Evolutionary conservation across 37 sponge, comb jelly and placozoan genomes (phyloP), one percentile per base, ranked within the genome.

Genomic region (Beroe forskalii): DNA sequence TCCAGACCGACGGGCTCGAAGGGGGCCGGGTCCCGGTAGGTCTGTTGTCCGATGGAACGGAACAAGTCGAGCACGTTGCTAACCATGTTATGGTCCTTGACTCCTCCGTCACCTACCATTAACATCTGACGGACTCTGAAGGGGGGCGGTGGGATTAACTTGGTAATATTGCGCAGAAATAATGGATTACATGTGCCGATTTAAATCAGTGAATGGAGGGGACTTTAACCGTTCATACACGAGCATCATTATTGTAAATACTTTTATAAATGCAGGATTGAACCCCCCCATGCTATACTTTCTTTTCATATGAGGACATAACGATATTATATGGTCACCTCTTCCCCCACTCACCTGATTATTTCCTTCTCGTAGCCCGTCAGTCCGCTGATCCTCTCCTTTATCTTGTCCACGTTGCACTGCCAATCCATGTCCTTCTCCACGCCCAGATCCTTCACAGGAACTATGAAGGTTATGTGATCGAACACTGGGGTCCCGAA

Each of bases 11-110:
- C 72, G 6, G 72, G 72, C 39, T 69, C 72, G 72, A 69, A 69
- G 36, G 72, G 72, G 35, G 72, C 72, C 9, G 72, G 72, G 39
- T 69, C 72, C 72, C 72, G 72, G 72, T 69, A 69, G 37, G 72
- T 69, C 17, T 69, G 72, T 12, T 69, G 72, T 36, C 72, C 72
- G 4, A 69, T 69, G 19, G 72, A 69, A 2, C 72, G 72, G 38
- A 69, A 69, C 72, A 69, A 37, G 32, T 69, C 72, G 37, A 69
- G 72, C 3, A 69, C 72, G 1, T 27, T 69, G 39, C 72, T 69
- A 9, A 69, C 72, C 72, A 69, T 69, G 72, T 69, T 69, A 37
- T 69, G 72, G 17, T 69, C 72, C 38, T 69, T 69, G 12, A 69
- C 32, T 32, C 32, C 72, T 69, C 72, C 72, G 4, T 69, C 72